Base-by-base conservation (phyloP, 92 coral and sea anemone genomes). In the Umimayanthus chanpuru region DNA sequence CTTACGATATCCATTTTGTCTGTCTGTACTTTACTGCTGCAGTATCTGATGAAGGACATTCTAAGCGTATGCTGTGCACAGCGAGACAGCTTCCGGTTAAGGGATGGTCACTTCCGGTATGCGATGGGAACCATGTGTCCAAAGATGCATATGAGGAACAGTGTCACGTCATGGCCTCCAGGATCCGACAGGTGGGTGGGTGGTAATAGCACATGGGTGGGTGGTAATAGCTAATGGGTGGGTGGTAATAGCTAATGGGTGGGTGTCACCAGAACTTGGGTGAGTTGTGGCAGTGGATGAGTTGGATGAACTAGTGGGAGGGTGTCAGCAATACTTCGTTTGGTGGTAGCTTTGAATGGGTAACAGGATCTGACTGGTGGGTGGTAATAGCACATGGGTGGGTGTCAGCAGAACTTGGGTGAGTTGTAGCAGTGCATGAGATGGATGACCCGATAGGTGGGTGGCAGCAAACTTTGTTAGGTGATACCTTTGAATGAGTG, bases 31-130 rank as follows among this genome's bases (percentile, higher is more conserved):
- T 55, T 15, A 29, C 72, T 26, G 15, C 79, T 90, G 67, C 94
- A 95, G 94, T 90, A 97, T 83, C 91, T 95, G 12, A 93, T 97
- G 55, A 97, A 97, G 89, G 98, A 97, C 72, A 92, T 97, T 61
- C 77, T 97, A 16, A 91, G 95, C 5, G 92, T 90, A n/a, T 97
- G 98, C 90, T 95, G 96, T 78, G 72, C 98, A 20, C 93, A 91
- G 73, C 79, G 93, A 47, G 91, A 96, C 78, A 77, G 96, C 80
- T 97, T 92, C 88, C 90, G 99, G 79, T 88, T 97, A 74, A 86
- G 92, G 47, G 98, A 94, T 79, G 96, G 96, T 53, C 99, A 94
- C 85, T 97, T 88, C 81, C 93, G 94, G 71, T 90, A 97, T 85
- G 98, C 95, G 2, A 80, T 92, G 77, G 99, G 97, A 40, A 87